Evolutionary conservation across 2,888 invertebrate genomes (phyloP), one percentile per base, ranked within the genome.

Genomic region (Lypha dubia): DNA sequence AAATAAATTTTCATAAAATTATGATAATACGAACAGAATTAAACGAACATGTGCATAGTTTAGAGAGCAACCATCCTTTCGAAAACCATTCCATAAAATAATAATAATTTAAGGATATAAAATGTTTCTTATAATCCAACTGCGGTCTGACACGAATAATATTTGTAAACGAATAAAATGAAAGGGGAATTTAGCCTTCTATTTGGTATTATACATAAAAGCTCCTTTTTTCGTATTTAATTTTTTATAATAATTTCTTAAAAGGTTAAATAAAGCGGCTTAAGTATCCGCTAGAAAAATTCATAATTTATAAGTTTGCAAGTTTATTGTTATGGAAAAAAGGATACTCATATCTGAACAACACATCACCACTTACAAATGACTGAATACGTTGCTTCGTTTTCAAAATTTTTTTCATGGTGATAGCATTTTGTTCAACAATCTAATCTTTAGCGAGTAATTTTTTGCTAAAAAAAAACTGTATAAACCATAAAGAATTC

Each of bases 251-350:
- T 51, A 79, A 79, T 53, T 63, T 17, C 51, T 53, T 22, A 73
- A 76, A 60, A 76, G 80, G 62, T 84, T 84, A 56, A 62, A 73
- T 76, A 68, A 80, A 77, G 62, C 56, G 63, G 51, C 74, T 77
- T 81, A 58, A 74, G 70, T 77, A 77, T 63, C 51, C 77, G 81
- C 63, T 70, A 65, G 62, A 74, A 74, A 84, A 84, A 73, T 81
- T 81, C 68, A 84, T 81, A 81, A 80, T 84, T 81, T 63, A 81
- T 65, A 63, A 81, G 62, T 17, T 56, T n/a, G n/a, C n/a, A n/a
- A 35, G 24, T 58, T 24, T 58, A 53, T 62, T 67, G 46, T 58
- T 76, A 20, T 44, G 56, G 2, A 17, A 56, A 75, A 67, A 53
- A 58, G 35, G 11, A 38, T 58, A 49, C 38, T 4, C 28, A 46